Evolutionary conservation across 2,797 vertebrate genomes (phyloP), one percentile per base, ranked within the genome.

Genomic region (Gadopsis marmoratus): DNA sequence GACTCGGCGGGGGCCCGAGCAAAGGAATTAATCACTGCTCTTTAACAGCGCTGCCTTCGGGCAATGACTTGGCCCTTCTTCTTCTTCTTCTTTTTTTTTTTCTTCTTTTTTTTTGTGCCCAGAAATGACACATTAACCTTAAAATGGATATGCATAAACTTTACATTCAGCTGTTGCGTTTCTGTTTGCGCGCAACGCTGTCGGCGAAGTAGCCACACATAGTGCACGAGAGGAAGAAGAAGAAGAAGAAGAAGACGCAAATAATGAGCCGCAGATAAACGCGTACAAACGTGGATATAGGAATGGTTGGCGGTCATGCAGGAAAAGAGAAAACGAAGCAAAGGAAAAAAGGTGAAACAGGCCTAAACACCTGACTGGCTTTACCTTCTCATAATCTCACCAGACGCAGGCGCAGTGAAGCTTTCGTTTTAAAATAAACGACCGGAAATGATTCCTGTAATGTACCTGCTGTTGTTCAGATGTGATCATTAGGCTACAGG

Each of bases 11-110:
- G 95, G 95, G 95, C 97, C 97, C 96, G 96, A 96, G 95, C 95
- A 96, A 95, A 96, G 95, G 97, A 97, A 95, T 94, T 95, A 96
- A 97, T 97, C 97, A 97, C 95, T 94, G 94, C 85, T 95, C 94
- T 95, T 98, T 98, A 99, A 98, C 95, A 97, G 95, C 96, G 89
- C 96, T 96, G 95, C 95, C 95, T 96, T 70, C 91, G 89, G 93
- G 92, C 93, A 68, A 93, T 94, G 94, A 95, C 92, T 94, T 93
- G 92, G 94, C 93, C 91, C 90, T 90, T 93, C n/a, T n/a, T n/a
- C n/a, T n/a, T n/a, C n/a, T n/a, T n/a, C n/a, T n/a, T n/a, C n/a
- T n/a, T n/a, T n/a, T n/a, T n/a, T n/a, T n/a, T n/a, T n/a, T n/a
- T n/a, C n/a, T n/a, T n/a, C n/a, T n/a, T n/a, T n/a, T n/a, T 91